Base-by-base conservation (phyloP, 1,140 invertebrate species). In the Saxidomus purpurata region DNA sequence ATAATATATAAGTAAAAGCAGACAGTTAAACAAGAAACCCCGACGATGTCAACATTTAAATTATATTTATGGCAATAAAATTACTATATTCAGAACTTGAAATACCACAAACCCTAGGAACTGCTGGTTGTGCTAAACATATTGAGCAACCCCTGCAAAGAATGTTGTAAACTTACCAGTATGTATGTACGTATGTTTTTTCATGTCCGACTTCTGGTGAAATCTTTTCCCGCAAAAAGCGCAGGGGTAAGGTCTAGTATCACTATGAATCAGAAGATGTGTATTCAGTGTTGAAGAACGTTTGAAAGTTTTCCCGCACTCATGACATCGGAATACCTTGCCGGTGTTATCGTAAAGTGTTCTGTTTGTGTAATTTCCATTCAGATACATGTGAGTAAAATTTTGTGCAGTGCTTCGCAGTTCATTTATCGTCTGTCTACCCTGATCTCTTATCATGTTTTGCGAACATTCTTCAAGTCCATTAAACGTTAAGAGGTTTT, bases 181-280 rank as follows among this genome's bases (percentile, higher is more conserved):
- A 95, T 99, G 99, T 91, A 99, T 99, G 95, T 99, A 99, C 17
- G 99, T 99, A 96, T 99, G 99, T 94, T 99, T 99, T 97, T 99
- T 99, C 99, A 99, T 99, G 96, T 99, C 99, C 38, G 98, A 99
- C 96, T 99, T 99, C 96, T 99, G 99, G 95, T 99, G 99, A 96
- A 99, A 99, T 90, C 99, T 96, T 96, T 99, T 99, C 80, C 99
- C 99, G 96, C 99, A 97, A 80, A 97, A 95, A 1, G 92, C 94
- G 71, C 95, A 95, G 1, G 95, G 94, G 83, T 95, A 96, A 9
- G 95, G 95, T 61, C 95, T 83, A 52, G 99, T 99, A 96, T 99
- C 99, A 77, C 98, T 99, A 96, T 99, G 99, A 93, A 99, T 99
- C 79, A 99, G 97, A 81, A 99, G 97, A 96, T 99, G 99, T 25